Conservation (phyloP, 2,797 vertebrate species). For the Fundulus diaphanus region DNA sequence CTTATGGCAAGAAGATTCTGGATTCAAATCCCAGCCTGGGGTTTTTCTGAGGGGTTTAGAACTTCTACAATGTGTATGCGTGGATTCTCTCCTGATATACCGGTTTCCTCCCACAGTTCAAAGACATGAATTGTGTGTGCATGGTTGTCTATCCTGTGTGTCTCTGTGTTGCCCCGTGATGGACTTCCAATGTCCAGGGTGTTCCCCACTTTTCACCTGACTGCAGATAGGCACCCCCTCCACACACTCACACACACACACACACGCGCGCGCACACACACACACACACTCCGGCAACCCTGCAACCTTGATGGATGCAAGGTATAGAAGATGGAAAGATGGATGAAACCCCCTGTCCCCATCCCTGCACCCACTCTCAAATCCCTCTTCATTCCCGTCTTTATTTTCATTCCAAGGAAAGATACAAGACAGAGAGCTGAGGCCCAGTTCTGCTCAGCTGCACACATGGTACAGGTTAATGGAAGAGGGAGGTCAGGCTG, state of each 20-base stretch:
- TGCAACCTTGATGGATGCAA: not conserved
- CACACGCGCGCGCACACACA: too few species aligned
- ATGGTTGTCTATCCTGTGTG: too few species aligned
- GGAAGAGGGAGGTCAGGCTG: conserved; percentile 73
- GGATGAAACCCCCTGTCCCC: conserved; percentile 3
- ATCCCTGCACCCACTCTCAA: not conserved
- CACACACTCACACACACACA: too few species aligned
- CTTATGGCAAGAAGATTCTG: not conserved
- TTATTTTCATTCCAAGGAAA: conserved; percentile 71
- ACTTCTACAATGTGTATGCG: not conserved
- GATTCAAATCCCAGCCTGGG: not conserved
- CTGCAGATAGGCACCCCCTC: too few species aligned
- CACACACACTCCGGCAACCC: not conserved
- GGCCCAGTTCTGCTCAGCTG: conserved; percentile 86
- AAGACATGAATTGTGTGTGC: not conserved
- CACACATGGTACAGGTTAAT: conserved; percentile 88
- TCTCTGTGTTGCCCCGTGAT: too few species aligned
- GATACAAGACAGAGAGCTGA: conserved; percentile 71
- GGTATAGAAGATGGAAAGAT: not conserved
- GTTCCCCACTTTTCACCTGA: too few species aligned
- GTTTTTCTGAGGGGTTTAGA: not conserved
- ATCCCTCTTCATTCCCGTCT: conserved; percentile 7
- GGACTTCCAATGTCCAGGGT: too few species aligned
- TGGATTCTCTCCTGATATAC: not conserved
- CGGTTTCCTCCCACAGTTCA: not conserved